These are phyloP conservation scores for cattle (Bos taurus) DNA, from an alignment of 2,113 vertebrate genomes.

Conservation along the genomic window ARS-UCD2.0 NC_037343.1:26827001-26827500, in stretches of 20 bases:
- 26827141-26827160: neutral
- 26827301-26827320: accelerated
- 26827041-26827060: neutral
- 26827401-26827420: neutral
- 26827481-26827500: neutral
- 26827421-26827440: neutral
- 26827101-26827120: neutral
- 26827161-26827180: neutral
- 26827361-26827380: neutral
- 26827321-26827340: accelerated
- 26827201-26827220: neutral
- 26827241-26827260: neutral
- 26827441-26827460: neutral
- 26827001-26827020: neutral
- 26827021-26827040: neutral
- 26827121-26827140: neutral
- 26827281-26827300: neutral
- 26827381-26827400: neutral
- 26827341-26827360: accelerated
- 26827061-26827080: neutral
- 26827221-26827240: neutral
- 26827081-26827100: neutral
- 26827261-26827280: neutral
- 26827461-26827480: neutral
- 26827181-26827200: neutral